Evolutionary conservation across 1,140 invertebrate genomes (phyloP), one percentile per base, ranked within the genome.

Genomic region (Drosophila subobscura): DNA sequence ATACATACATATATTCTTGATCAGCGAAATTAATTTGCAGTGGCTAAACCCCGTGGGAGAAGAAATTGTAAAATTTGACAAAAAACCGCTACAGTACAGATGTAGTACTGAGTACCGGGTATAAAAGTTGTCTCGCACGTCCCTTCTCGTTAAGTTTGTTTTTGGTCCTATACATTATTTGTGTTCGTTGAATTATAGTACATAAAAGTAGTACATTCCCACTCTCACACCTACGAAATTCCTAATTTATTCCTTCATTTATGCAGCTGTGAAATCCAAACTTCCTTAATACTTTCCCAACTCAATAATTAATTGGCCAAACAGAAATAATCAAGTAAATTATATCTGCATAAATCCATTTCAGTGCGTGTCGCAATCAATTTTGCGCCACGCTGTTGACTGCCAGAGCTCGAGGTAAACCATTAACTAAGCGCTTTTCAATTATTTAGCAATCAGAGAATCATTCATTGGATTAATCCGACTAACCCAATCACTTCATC

Each of bases 381-480:
- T 46, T 54, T 55, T 54, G 20, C 10, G 14, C 23, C 4, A 12
- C 54, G 37, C 37, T 14, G 4, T 29, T 41, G 12, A 23, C 55
- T 16, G 20, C 59, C 33, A 10, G 33, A 37, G 33, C 4, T 37
- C 10, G 10, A 12, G 33, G 33, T 37, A 12, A 37, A 23, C 63
- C 45, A 68, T 68, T 68, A 47, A 40, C 50, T 68, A 56, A 70
- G 51, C 66, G 64, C 66, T 25, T 68, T 70, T 70, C 51, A 54
- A 70, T 70, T 70, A 56, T 41, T 56, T 42, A 56, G 63, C 63
- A 47, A 68, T 68, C 50, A 68, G 33, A 16, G 63, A 16, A 68
- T 67, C 33, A 49, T 67, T 56, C 50, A 68, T 47, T 42, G 51
- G 16, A 55, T 68, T 67, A 49, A 68, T 25, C 47, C 51, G 44